Base-by-base conservation (phyloP, 1,140 invertebrate species). In the Aricia agestis region DNA sequence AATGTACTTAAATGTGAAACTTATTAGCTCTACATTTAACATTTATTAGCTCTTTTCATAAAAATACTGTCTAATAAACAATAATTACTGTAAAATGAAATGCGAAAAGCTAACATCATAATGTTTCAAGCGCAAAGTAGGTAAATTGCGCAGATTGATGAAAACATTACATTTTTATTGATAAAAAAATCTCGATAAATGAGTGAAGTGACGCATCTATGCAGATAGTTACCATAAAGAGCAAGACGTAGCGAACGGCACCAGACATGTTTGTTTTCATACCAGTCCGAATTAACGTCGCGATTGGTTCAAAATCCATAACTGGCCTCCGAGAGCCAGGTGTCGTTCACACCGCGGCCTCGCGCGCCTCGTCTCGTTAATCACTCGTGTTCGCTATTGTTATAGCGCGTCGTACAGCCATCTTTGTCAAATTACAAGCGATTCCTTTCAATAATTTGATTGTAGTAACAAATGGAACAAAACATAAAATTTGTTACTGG, bases 261-360 rank as follows among this genome's bases (percentile, higher is more conserved):
- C 83, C 82, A 83, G 88, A 89, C 87, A 89, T 90, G 86, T 89
- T 90, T 91, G 89, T 91, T 91, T 91, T 91, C 87, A 91, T 91
- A 91, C 87, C 89, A 86, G 89, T 91, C 89, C 85, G 86, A 90
- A 91, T 91, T 91, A 91, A 90, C 87, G 87, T 91, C 83, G 87
- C 89, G 87, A 92, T 92, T 92, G 91, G 91, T 91, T 90, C 85
- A 90, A 91, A 91, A 92, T 91, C 89, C 89, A 90, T 90, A 90
- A 91, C 88, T 91, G 90, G 88, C 90, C 88, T 87, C 89, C 78
- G 84, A 85, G 86, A 89, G 87, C 89, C 91, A 92, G 91, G 91
- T 92, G 91, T 92, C 91, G 89, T 92, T 92, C 91, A 92, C 91
- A 92, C 91, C 89, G 89, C 90, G 90, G 86, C 88, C 88, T 90